Evolutionary conservation across 2,797 vertebrate genomes (phyloP).

Genomic region (Varecia variegata): DNA sequence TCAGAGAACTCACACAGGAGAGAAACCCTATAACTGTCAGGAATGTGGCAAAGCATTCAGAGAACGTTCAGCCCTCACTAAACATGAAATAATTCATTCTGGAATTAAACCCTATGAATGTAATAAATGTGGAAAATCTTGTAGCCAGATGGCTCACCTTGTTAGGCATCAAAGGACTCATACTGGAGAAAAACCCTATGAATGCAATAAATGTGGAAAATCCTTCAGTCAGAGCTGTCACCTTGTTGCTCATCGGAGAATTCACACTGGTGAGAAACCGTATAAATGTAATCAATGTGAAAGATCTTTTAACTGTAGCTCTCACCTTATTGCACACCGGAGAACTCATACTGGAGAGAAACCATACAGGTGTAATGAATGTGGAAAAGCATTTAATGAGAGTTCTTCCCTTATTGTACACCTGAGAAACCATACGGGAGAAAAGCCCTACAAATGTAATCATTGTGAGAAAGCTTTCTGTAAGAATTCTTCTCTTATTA

Average conservation of each 20-base stretch:
- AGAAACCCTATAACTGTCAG: conserved; percentile 79
- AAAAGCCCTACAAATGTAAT: conserved; percentile 87
- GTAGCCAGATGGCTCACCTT: conserved; percentile 80
- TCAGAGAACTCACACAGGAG: conserved; percentile 79
- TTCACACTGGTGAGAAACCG: conserved; percentile 76
- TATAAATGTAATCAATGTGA: conserved; percentile 73
- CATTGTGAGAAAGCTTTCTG: conserved; percentile 91
- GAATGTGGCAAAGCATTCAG: conserved; percentile 79
- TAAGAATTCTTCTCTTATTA: conserved; percentile 78
- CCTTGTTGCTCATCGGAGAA: conserved; percentile 75
- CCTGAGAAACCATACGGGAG: conserved; percentile 90
- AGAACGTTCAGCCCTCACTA: conserved; percentile 74
- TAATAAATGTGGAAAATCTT: conserved; percentile 81
- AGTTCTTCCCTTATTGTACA: conserved; percentile 90
- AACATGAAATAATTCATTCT: conserved; percentile 74
- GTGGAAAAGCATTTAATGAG: conserved; percentile 91
- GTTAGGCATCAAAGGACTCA: conserved; percentile 80
- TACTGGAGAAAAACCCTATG: conserved; percentile 72
- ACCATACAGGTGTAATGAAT: conserved; percentile 90
- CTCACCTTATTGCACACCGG: conserved; percentile 90
- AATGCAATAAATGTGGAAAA: conserved; percentile 76
- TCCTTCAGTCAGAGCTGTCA: conserved; percentile 73
- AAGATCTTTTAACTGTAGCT: conserved; percentile 88
- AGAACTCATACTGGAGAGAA: conserved; percentile 91
- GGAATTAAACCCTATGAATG: conserved; percentile 81